These are phyloP conservation scores for Agrypnus murinus DNA, from an alignment of 2,888 invertebrate genomes.

Conservation along the genomic window DNA sequence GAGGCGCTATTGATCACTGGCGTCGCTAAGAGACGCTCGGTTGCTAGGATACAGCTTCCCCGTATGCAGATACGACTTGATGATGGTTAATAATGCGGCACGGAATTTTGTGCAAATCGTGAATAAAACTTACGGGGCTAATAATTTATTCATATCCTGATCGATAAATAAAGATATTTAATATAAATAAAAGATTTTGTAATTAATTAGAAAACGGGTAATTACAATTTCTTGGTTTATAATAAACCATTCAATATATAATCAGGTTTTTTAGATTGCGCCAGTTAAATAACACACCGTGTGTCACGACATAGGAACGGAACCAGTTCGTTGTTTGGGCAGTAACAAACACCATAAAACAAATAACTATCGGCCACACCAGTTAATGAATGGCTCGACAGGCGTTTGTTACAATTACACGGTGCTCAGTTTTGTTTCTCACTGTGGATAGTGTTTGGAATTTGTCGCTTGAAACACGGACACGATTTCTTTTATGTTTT, in stretches of 20 bases:
- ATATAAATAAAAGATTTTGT: no score
- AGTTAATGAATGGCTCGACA: constrained; percentile 50
- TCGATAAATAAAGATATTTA: no score
- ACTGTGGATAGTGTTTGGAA: constrained; percentile 46
- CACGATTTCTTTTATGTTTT: constrained; percentile 19
- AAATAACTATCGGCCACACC: constrained; percentile 49
- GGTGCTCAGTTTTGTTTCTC: constrained; percentile 48
- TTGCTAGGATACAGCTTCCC: constrained; percentile 57
- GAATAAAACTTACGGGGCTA: no score
- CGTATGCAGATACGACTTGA: constrained; percentile 55
- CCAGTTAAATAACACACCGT: constrained; percentile 36
- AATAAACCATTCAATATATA: no score
- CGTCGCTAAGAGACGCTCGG: constrained; percentile 57
- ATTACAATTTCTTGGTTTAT: no score
- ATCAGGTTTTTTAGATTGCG: not conserved
- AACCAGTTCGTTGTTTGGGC: constrained; percentile 48
- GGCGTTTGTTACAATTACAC: constrained; percentile 51
- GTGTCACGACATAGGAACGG: constrained; percentile 36
- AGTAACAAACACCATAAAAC: constrained; percentile 49
- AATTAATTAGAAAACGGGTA: no score
- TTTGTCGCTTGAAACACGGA: constrained; percentile 47
- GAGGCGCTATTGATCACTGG: constrained; percentile 58
- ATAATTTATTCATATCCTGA: no score
- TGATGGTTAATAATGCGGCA: constrained; percentile 48
- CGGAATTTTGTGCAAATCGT: not conserved